Percentiles rank a stretch among this genome's conserved stretches.
Evolutionary conservation across 2,888 invertebrate species (phyloP).

Genomic region (Axea sp.): DNA sequence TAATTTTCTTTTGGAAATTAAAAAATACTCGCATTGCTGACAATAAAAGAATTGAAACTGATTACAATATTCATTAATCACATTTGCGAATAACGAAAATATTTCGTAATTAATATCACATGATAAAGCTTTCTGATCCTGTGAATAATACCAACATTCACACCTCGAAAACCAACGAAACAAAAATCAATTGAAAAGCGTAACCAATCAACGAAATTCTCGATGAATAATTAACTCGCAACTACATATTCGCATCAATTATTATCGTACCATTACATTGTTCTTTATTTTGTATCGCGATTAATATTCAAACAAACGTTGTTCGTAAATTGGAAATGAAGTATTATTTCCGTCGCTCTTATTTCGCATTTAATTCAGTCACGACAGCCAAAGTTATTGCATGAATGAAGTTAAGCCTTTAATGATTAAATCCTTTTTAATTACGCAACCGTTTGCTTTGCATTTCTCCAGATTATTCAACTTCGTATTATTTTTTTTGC

Average conservation of each 20-base stretch:
- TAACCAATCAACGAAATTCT: slow-evolving; percentile 39
- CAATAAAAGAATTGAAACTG: too few species aligned
- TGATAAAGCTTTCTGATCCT: slow-evolving; percentile 13
- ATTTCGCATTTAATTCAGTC: slow-evolving; percentile 47
- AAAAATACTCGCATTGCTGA: too few species aligned
- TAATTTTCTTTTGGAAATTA: too few species aligned
- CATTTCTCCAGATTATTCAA: slow-evolving; percentile 54
- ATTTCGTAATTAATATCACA: too few species aligned
- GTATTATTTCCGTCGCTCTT: slow-evolving; percentile 47
- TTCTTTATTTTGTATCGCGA: slow-evolving; percentile 40
- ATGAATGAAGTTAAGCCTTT: slow-evolving; percentile 29
- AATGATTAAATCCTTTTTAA: slow-evolving; percentile 56
- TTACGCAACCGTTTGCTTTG: slow-evolving; percentile 54
- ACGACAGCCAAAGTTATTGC: slow-evolving; percentile 44
- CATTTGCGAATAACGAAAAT: too few species aligned
- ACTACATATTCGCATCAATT: slow-evolving; percentile 43
- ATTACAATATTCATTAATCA: too few species aligned
- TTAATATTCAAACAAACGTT: slow-evolving; percentile 40
- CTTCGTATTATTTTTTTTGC: slow-evolving; percentile 45
- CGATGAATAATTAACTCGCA: slow-evolving; percentile 49
- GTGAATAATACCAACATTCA: slow-evolving; percentile 16
- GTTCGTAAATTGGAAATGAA: slow-evolving; percentile 47
- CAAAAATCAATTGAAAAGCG: slow-evolving; percentile 43
- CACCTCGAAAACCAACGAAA: slow-evolving; percentile 20
- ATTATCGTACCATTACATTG: slow-evolving; percentile 24